Conservation (phyloP, 92 coral and sea anemone species). For the Actinostola sp. region DNA sequence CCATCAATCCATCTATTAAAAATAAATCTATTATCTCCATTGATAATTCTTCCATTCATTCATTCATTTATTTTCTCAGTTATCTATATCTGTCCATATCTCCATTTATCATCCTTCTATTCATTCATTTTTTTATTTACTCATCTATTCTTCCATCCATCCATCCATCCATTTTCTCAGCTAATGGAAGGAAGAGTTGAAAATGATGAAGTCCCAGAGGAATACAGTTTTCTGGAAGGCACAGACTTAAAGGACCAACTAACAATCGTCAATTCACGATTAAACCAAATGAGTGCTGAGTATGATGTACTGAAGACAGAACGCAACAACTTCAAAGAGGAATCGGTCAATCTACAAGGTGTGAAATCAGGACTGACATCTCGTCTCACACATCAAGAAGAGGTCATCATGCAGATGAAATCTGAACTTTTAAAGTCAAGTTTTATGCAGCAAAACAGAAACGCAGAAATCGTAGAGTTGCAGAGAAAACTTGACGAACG, state of each 20-base stretch:
- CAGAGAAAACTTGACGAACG: slow-evolving; percentile 79
- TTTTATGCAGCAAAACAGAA: slow-evolving; percentile 75
- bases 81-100: no score
- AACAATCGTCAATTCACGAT: slow-evolving; percentile 83
- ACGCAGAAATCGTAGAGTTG: slow-evolving; percentile 76
- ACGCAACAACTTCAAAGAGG: slow-evolving; percentile 87
- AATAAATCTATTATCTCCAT: no score
- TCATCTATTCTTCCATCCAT: no score
- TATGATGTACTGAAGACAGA: slow-evolving; percentile 87
- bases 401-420: slow-evolving; percentile 88
- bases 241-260: slow-evolving; percentile 77
- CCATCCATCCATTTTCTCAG: slow-evolving; percentile 15
- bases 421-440: slow-evolving; percentile 83
- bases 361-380: slow-evolving; percentile 81
- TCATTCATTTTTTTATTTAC: no score
- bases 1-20: no score
- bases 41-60: no score
- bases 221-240: slow-evolving; percentile 82
- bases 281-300: slow-evolving; percentile 82
- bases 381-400: slow-evolving; percentile 89
- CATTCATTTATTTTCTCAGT: no score
- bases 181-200: slow-evolving; percentile 78
- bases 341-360: slow-evolving; percentile 85
- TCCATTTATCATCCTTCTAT: no score
- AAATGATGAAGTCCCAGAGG: slow-evolving; percentile 82